These are phyloP conservation scores for Colius striatus DNA, from an alignment of 2,113 vertebrate genomes.

Conservation along the genomic window DNA sequence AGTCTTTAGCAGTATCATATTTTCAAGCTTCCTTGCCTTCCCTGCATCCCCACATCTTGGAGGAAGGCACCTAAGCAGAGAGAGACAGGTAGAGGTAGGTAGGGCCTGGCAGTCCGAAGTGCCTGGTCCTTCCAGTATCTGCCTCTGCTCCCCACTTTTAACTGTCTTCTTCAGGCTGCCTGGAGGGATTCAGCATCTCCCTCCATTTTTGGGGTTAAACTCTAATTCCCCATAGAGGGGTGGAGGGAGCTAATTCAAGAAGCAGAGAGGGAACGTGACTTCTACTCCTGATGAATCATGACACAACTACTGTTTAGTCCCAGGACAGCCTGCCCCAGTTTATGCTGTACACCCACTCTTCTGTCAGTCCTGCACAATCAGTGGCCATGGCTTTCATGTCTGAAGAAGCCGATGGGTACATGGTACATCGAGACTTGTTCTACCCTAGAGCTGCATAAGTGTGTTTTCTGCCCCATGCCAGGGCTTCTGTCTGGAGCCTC, in stretches of 20 bases:
- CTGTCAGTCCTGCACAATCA: neutral
- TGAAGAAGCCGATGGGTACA: neutral
- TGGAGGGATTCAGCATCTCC: neutral
- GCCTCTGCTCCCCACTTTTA: neutral
- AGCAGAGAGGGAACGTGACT: neutral
- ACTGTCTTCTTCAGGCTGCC: neutral
- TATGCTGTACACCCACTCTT: fast-evolving
- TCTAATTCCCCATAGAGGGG: neutral
- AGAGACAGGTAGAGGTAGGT: neutral
- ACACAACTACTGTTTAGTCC: fast-evolving
- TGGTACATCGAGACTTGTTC: fast-evolving
- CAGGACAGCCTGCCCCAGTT: fast-evolving
- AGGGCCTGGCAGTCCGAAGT: neutral
- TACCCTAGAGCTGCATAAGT: neutral
- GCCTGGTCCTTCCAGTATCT: neutral
- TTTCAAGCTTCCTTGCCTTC: neutral
- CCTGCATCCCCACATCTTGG: too few species aligned
- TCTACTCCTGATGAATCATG: neutral
- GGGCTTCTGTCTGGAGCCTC: neutral
- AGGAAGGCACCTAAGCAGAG: neutral
- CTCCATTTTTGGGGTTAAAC: neutral
- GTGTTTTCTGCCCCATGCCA: neutral
- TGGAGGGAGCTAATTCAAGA: neutral
- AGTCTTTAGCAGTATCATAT: neutral
- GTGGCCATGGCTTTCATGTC: fast-evolving